Conservation (phyloP, 2,797 vertebrate species). For the Etheostoma nigrum region DNA sequence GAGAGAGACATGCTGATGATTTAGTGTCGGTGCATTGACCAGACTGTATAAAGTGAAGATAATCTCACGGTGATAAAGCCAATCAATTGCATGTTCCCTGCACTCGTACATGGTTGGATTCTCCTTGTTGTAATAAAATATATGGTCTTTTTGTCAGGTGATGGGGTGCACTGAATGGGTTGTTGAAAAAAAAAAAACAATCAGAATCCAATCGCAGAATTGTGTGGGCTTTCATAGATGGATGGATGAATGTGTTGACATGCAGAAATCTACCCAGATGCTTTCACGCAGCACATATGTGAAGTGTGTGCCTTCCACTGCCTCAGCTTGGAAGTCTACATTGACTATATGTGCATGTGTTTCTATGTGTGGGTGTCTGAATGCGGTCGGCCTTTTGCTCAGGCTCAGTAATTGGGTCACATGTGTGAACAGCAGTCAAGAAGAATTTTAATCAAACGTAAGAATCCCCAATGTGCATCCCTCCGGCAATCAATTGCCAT, state of each 20-base stretch:
- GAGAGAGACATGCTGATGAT: constrained; percentile 55
- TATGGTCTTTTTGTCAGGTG: constrained; percentile 62
- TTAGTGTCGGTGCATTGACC: constrained; percentile 46
- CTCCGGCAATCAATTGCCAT: constrained; percentile 59
- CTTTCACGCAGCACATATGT: neutral
- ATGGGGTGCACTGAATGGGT: constrained; percentile 18
- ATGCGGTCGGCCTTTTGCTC: constrained; percentile 41
- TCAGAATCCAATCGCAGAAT: constrained; percentile 47
- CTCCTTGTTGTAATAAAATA: constrained; percentile 51
- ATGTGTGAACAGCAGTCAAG: constrained; percentile 71
- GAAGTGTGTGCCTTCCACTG: neutral
- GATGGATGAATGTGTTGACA: constrained; percentile 14
- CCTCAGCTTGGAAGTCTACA: neutral
- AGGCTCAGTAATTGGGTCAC: constrained; percentile 69
- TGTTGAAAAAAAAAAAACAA: constrained; percentile 64
- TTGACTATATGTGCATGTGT: neutral
- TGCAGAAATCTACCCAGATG: neutral
- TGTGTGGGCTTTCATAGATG: constrained; percentile 20
- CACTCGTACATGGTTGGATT: constrained; percentile 22
- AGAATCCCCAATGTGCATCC: constrained; percentile 62
- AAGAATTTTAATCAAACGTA: constrained; percentile 78
- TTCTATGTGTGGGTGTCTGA: constrained; percentile 9
- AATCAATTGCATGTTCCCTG: constrained; percentile 49
- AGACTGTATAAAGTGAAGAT: constrained; percentile 51
- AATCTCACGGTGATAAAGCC: constrained; percentile 54